Evolutionary conservation across 2,113 vertebrate species (phyloP), one percentile per base, ranked within the genome.

Genomic region (Halichoerus grypus): DNA sequence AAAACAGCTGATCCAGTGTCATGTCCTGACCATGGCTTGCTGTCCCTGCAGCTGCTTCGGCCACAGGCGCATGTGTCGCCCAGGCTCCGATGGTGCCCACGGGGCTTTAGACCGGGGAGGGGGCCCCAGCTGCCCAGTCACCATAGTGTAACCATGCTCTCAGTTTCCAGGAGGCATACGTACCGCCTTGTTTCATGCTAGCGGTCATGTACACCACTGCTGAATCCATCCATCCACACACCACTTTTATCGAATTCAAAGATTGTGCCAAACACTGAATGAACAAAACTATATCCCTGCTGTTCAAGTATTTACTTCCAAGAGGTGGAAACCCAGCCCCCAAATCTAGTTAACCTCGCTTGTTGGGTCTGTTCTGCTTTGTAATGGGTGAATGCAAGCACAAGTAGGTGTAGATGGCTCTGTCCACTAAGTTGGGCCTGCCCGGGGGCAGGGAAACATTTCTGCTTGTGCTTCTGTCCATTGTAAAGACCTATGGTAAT

Each of bases 361-460:
- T 3, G 0, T 61, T 7, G 5, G 15, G 15, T 84, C 42, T 42
- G 22, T 33, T 81, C 22, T 36, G 18, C 59, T 39, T 76, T 67
- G 88, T 28, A 0, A 49, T 15, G 67, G 39, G 12, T 33, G n/a
- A 57, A 3, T 53, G 28, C 63, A 11, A 4, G 49, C 0, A 0
- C 2, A 10, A 1, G n/a, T 19, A 36, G 67, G 2, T 0, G 15
- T 3, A 49, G 24, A 1, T 1, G 10, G 5, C 6, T 1, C 5
- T 16, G 1, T 31, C 42, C 31, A 0, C 31, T 46, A 4, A 3
- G 26, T 7, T 3, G 5, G 5, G 5, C 33, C 72, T 0, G 0
- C 9, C 33, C 14, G 1, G 10, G 0, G 3, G 4, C 39, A 12
- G 42, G 24, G 36, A 11, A 3, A 3, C 13, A 4, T 16, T 5